Evolutionary conservation across 2,797 vertebrate genomes (phyloP).

Genomic region (Rhabdophis nuchalis): DNA sequence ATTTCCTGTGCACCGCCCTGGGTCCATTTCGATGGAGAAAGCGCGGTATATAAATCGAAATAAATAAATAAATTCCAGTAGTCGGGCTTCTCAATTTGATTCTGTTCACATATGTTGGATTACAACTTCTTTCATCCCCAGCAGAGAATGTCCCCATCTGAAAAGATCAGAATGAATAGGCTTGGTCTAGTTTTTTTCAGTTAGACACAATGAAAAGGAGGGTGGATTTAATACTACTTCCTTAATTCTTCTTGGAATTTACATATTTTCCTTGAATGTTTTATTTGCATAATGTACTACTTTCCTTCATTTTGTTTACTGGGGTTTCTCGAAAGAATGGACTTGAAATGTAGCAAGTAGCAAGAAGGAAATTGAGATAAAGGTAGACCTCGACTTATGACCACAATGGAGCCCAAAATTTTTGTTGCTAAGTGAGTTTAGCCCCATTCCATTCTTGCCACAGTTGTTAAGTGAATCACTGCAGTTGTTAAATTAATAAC

Average conservation of each 20-base stretch:
- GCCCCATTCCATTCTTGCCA: too few relatives aligned
- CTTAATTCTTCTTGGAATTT: neutral
- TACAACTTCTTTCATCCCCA: neutral
- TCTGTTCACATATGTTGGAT: neutral
- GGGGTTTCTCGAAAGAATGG: neutral
- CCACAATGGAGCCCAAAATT: neutral
- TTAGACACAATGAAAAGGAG: neutral
- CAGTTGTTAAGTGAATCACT: too few relatives aligned
- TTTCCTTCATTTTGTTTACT: neutral
- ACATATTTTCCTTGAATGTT: neutral
- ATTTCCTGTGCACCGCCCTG: too few relatives aligned
- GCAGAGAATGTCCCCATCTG: neutral
- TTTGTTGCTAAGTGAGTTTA: neutral
- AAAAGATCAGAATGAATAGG: neutral
- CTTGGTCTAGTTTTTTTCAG: neutral
- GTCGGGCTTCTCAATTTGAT: neutral
- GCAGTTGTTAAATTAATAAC: neutral
- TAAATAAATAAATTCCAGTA: neutral
- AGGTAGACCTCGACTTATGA: neutral
- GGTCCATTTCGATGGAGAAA: too few relatives aligned
- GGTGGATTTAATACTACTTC: neutral
- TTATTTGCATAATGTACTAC: neutral
- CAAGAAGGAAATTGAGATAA: neutral
- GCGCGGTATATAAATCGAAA: too few relatives aligned
- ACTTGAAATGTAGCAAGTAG: neutral